Base-by-base conservation (phyloP, 2,113 vertebrate species). In the Labeo catla region DNA sequence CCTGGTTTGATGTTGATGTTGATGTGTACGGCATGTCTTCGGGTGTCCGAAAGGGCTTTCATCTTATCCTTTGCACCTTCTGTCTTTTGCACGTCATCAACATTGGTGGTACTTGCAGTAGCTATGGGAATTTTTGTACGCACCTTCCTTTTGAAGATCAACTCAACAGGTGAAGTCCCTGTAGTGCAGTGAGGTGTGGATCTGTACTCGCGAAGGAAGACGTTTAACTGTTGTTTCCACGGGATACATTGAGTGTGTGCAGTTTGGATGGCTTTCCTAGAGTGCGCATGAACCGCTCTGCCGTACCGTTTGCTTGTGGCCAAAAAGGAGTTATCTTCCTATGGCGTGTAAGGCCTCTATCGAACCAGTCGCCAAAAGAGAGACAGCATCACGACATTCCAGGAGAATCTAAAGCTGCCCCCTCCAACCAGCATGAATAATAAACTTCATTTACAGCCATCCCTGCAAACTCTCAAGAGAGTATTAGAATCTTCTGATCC, bases 141-240 rank as follows among this genome's bases (percentile, higher is more conserved):
- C 13, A 85, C 81, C 50, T 61, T 77, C 13, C 54, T 63, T 63
- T 61, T 43, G 10, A 87, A 81, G 13, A 77, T 12, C 34, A 81
- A 49, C 28, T 82, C 65, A 6, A 72, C 86, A 8, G 73, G 86
- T 47, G 78, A 77, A 59, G n/a, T 39, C 6, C n/a, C 61, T 70
- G 78, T 83, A 7, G 81, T 87, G 43, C 86, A 83, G 78, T 89
- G 83, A 15, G 87, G 87, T 52, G 80, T 88, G n/a, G 84, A 80
- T 39, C 70, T 16, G 34, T 85, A 85, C 70, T 88, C 78, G 57
- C 78, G 45, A 36, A 88, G 59, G 36, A 86, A 88, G 3, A 61
- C 59, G 59, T n/a, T 72, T 13, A 47, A 47, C 36, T 73, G 23
- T 61, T 89, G 81, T 16, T 61, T 78, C 84, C 84, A 88, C 10